Percentiles rank a stretch among this genome's conserved stretches.
phyloP scores from a whole-genome alignment of 1,140 invertebrate species.

The Papilio machaon region DNA sequence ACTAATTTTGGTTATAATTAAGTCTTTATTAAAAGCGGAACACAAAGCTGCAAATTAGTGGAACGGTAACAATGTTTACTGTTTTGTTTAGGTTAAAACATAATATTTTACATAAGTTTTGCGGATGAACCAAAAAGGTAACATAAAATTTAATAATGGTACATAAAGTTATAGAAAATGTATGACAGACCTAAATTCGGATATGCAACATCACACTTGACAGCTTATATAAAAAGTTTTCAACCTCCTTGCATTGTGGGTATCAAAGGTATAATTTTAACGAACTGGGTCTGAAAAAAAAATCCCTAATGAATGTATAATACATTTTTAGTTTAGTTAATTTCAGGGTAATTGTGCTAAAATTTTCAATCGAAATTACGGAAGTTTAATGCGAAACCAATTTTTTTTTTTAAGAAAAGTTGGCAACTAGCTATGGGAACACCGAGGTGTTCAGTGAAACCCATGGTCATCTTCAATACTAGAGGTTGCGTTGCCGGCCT shows the following conservation, averaged over 20 bases:
- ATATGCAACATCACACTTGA: too few species aligned
- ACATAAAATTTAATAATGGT: background rate
- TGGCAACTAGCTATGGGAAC: too few species aligned
- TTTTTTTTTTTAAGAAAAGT: too few species aligned
- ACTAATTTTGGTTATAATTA: slow-evolving; percentile 32
- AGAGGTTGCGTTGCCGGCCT: too few species aligned
- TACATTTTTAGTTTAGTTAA: too few species aligned
- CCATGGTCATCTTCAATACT: too few species aligned
- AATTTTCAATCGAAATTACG: background rate
- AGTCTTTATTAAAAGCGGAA: slow-evolving; percentile 28
- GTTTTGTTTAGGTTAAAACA: background rate
- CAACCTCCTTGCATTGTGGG: too few species aligned
- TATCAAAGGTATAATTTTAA: background rate
- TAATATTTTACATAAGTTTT: background rate
- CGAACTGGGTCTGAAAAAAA: background rate
- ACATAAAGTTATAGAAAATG: background rate
- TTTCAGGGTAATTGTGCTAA: too few species aligned
- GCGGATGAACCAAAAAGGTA: background rate
- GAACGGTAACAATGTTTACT: background rate
- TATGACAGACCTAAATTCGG: background rate
- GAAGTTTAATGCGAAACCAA: background rate
- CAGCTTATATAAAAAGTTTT: too few species aligned
- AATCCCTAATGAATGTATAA: too few species aligned
- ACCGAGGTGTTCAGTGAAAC: too few species aligned
- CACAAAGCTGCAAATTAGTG: slow-evolving; percentile 23